These are phyloP conservation scores for Bombyx mori DNA, from an alignment of 1,140 invertebrate species.

Conservation along the genomic window DNA sequence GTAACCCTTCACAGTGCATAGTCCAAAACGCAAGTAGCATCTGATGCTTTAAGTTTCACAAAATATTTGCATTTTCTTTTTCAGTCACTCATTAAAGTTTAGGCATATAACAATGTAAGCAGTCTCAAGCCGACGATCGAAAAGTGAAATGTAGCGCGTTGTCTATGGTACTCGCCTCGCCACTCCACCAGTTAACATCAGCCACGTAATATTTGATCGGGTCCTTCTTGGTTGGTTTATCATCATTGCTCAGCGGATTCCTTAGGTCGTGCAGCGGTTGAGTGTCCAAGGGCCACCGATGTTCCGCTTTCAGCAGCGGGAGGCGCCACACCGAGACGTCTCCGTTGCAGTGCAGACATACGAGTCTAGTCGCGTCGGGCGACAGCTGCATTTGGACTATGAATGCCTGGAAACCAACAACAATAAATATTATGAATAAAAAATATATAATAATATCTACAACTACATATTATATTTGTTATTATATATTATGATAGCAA, in stretches of 20 bases:
- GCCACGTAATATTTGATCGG: constrained; percentile 72
- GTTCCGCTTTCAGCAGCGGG: constrained; percentile 74
- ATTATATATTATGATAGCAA: too few species aligned
- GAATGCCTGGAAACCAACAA: constrained; percentile 24
- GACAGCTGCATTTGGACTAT: constrained; percentile 80
- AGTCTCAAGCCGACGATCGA: too few species aligned
- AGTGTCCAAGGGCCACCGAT: constrained; percentile 74
- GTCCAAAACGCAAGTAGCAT: too few species aligned
- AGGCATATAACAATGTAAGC: too few species aligned
- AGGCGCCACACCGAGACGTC: constrained; percentile 80
- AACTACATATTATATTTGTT: too few species aligned
- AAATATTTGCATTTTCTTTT: too few species aligned
- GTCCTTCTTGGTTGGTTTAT: constrained; percentile 43
- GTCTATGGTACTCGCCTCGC: constrained; percentile 59
- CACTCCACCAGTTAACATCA: constrained; percentile 86
- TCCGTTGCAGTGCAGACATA: constrained; percentile 80
- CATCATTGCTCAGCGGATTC: constrained; percentile 57
- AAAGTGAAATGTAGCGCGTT: too few species aligned
- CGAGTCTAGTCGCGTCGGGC: constrained; percentile 72
- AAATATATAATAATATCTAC: not conserved
- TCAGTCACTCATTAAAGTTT: too few species aligned
- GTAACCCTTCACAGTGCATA: too few species aligned
- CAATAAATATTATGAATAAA: not conserved
- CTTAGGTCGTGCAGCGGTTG: constrained; percentile 76
- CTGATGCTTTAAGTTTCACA: too few species aligned